Conservation (phyloP, 2,797 vertebrate species). For the Avahi laniger region DNA sequence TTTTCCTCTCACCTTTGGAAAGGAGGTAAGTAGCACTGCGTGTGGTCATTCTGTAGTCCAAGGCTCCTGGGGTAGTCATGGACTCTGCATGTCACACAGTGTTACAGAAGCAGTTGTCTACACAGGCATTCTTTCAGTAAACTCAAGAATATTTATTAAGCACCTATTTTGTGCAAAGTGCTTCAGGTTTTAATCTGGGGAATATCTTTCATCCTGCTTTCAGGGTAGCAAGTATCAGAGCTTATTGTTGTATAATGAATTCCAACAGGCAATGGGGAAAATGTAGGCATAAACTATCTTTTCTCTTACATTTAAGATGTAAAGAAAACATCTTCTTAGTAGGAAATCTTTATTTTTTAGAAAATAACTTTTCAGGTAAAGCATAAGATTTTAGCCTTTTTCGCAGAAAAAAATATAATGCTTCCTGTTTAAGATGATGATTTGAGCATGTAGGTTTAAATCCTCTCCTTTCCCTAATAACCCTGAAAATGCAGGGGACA, state of each 20-base stretch:
- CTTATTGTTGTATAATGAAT: background rate
- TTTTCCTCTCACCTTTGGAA: background rate
- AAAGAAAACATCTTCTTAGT: background rate
- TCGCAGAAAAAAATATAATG: background rate
- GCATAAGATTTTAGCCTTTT: background rate
- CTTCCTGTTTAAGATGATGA: background rate
- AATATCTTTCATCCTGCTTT: background rate
- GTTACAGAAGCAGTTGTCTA: background rate
- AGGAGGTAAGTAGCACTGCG: background rate
- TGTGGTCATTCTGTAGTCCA: background rate
- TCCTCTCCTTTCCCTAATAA: background rate
- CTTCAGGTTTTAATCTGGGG: background rate
- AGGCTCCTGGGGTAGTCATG: background rate
- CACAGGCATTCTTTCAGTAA: background rate
- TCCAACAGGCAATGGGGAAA: background rate
- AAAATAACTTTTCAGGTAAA: background rate
- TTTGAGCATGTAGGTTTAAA: background rate
- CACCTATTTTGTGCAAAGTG: background rate
- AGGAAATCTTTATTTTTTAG: background rate
- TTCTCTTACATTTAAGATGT: background rate
- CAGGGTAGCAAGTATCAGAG: background rate
- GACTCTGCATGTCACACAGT: background rate
- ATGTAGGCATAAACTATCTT: background rate
- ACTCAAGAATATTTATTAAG: background rate
- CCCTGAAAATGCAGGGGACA: background rate